Evolutionary conservation across 2,888 invertebrate genomes (phyloP).

Genomic region (Drosophila algonquin): DNA sequence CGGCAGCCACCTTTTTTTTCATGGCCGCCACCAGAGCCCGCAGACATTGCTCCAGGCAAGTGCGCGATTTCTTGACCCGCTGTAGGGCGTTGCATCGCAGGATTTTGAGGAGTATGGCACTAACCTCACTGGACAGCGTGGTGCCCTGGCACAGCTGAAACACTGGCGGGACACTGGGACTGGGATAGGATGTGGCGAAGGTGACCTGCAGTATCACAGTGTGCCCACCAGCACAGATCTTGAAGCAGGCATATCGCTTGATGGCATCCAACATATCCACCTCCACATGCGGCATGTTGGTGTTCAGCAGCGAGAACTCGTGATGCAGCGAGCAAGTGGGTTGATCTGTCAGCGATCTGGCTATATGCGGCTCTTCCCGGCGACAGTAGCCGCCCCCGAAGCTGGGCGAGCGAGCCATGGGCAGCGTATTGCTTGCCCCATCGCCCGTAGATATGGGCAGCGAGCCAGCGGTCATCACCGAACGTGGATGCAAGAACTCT

Average conservation of each 20-base stretch:
- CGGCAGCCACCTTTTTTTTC: slow-evolving; percentile 82
- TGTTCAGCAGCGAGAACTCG: slow-evolving; percentile 90
- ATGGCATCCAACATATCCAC: slow-evolving; percentile 85
- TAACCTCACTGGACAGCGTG: slow-evolving; percentile 88
- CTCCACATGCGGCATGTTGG: slow-evolving; percentile 89
- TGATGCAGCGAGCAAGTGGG: slow-evolving; percentile 86
- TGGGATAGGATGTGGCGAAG: slow-evolving; percentile 91
- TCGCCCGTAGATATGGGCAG: slow-evolving; percentile 65
- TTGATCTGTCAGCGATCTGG: slow-evolving; percentile 81
- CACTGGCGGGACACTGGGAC: slow-evolving; percentile 87
- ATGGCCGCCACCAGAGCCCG: slow-evolving; percentile 88
- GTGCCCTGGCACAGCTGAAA: slow-evolving; percentile 89
- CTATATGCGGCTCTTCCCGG: slow-evolving; percentile 80
- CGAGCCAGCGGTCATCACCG: slow-evolving; percentile 59
- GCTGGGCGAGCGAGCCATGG: slow-evolving; percentile 84
- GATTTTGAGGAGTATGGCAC: slow-evolving; percentile 90
- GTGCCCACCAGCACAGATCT: slow-evolving; percentile 82
- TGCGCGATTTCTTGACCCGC: slow-evolving; percentile 92
- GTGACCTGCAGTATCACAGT: slow-evolving; percentile 86
- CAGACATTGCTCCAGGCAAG: slow-evolving; percentile 94
- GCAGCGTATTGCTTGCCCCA: slow-evolving; percentile 51
- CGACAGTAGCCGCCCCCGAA: slow-evolving; percentile 60
- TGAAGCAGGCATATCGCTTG: slow-evolving; percentile 85
- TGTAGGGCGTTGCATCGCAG: slow-evolving; percentile 92
- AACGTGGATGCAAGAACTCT: slow-evolving; percentile 78